Evolutionary conservation across 2,113 vertebrate genomes (phyloP).

Genomic region (Sinocyclocheilus anshuiensis): DNA sequence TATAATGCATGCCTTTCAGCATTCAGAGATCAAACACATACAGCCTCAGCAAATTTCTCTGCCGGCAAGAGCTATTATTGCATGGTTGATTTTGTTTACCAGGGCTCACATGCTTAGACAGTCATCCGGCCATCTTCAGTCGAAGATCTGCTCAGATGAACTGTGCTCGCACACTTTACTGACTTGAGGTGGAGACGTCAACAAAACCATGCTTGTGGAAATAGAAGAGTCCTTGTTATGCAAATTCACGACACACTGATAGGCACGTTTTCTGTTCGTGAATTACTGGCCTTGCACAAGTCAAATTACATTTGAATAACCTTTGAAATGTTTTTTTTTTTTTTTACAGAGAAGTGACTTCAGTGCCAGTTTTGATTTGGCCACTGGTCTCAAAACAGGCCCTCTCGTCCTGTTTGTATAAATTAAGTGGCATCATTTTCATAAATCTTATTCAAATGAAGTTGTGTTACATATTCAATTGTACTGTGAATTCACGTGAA

Average conservation of each 20-base stretch:
- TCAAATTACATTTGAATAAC: conserved; percentile 88
- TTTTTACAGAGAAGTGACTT: conserved; percentile 80
- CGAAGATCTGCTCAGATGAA: conserved; percentile 64
- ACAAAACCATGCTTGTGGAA: conserved; percentile 81
- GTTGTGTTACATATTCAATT: conserved; percentile 82
- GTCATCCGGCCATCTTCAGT: conserved; percentile 70
- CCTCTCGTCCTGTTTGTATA: conserved; percentile 79
- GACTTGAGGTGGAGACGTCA: conserved; percentile 78
- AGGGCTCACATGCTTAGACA: conserved; percentile 67
- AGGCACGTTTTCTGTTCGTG: conserved; percentile 84
- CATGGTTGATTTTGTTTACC: conserved; percentile 40
- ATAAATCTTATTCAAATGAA: conserved; percentile 94
- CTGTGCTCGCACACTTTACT: conserved; percentile 58
- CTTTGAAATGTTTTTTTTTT: conserved; percentile 60
- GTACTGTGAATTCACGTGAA: conserved; percentile 87
- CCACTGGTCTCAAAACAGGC: conserved; percentile 86
- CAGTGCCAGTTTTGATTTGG: conserved; percentile 84
- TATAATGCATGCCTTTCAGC: not conserved
- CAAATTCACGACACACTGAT: conserved; percentile 83
- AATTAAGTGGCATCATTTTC: conserved; percentile 84
- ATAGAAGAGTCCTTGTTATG: conserved; percentile 87
- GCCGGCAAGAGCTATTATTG: conserved; percentile 14
- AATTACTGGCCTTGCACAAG: conserved; percentile 88
- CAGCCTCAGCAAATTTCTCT: not conserved
- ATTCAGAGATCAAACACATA: not conserved